These are phyloP conservation scores for Desmodus rotundus DNA, from an alignment of 2,113 vertebrate species.

Conservation along the genomic window DNA sequence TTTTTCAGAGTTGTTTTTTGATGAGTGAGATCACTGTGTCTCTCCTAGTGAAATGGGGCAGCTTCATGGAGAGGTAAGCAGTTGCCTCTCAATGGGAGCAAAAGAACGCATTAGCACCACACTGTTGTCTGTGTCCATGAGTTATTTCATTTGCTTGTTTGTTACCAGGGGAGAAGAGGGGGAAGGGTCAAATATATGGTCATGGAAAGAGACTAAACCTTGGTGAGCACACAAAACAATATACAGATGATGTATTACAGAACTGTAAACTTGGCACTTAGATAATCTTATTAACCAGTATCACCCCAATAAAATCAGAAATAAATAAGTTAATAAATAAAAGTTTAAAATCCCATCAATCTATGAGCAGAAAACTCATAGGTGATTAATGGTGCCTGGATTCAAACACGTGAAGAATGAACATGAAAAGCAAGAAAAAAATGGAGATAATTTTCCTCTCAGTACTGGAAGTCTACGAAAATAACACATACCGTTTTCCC, in stretches of 20 bases:
- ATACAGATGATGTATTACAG: neutral
- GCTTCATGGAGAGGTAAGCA: neutral
- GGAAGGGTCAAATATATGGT: neutral
- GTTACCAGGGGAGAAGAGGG: neutral
- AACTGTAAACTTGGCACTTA: neutral
- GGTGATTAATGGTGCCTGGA: neutral
- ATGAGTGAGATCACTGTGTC: neutral
- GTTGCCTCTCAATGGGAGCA: neutral
- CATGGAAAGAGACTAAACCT: neutral
- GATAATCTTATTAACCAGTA: neutral
- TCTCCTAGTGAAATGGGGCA: neutral
- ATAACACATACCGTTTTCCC: slow-evolving; percentile 82
- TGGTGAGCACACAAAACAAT: neutral
- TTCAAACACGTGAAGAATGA: neutral
- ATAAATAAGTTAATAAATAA: neutral
- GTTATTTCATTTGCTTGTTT: neutral
- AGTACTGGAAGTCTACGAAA: neutral
- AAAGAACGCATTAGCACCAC: neutral
- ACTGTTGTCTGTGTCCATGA: neutral
- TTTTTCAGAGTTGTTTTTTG: neutral
- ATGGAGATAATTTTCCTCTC: neutral
- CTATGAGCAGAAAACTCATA: neutral
- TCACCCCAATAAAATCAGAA: neutral
- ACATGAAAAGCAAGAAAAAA: neutral
- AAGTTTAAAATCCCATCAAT: neutral